Base-by-base conservation (phyloP, 2,888 invertebrate species). In the Agriopis leucophaearia region DNA sequence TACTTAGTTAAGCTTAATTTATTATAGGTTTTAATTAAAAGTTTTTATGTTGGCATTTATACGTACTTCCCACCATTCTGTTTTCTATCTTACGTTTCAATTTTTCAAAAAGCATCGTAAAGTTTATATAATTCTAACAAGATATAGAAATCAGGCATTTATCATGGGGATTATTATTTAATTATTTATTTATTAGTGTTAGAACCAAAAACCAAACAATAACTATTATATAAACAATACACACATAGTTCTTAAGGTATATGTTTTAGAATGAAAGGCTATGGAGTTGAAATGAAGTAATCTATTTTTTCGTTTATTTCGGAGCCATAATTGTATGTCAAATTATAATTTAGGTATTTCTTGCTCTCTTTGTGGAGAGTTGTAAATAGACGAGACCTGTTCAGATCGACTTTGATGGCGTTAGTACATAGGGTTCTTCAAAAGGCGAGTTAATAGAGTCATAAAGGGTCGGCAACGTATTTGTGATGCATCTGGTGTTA, bases 131-230 rank as follows among this genome's bases (percentile, higher is more conserved):
- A 55, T 44, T 55, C 0, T 44, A 42, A 18, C 44, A 54, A 63
- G 55, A 54, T 59, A n/a, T 68, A 66, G 48, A 66, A 73, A 69
- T 70, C 74, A 60, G 74, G 68, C 69, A 70, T 74, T 70, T 73
- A 68, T 58, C 36, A 62, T 58, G 70, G 64, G 67, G 59, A 71
- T 70, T 72, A 69, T 67, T 51, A 71, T 67, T 69, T n/a, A n/a
- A n/a, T n/a, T 62, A 74, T 75, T 59, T 62, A 79, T 81, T 77
- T 64, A 64, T 82, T 87, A 89, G 88, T 81, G 85, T 78, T 86
- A 89, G 86, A 83, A 85, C 73, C 84, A 83, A 82, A n/a, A 86
- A 89, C 89, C 89, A 90, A 90, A 89, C 89, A 84, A 81, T 88
- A 84, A 76, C 78, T 80, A 80, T 82, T 84, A 81, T 76, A 78